A percentile compares a stretch with the other conserved stretches of the same genome.
Conservation (phyloP, 1,140 invertebrate genomes). For the Philotrypesis tridentata region DNA sequence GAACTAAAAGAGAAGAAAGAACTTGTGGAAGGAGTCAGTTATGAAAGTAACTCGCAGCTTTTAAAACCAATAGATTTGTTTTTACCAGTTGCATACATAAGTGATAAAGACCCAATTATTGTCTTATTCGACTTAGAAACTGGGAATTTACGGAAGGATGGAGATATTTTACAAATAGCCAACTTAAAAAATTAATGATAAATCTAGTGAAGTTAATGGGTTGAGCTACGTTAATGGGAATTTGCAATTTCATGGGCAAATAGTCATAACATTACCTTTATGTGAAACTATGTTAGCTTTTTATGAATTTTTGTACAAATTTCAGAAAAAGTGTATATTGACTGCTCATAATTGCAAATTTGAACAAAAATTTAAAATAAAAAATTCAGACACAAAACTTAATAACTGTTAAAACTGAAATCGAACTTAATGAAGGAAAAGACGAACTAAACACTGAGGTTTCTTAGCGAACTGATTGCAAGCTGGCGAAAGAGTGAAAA, state of each 20-base stretch:
- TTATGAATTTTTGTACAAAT: conserved; percentile 47
- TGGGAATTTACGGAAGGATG: conserved; percentile 33
- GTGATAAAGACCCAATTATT: conserved; percentile 30
- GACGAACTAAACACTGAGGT: no score
- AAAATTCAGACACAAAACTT: no score
- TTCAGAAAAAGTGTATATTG: no score
- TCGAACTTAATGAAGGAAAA: no score
- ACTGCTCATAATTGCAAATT: conserved; percentile 51
- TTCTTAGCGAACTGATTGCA: no score
- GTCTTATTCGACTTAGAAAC: conserved; percentile 47
- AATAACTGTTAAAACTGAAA: no score
- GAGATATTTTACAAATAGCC: conserved; percentile 42
- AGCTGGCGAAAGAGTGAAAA: no score
- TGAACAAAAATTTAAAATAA: no score
- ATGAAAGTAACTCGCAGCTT: conserved; percentile 14
- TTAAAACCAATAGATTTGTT: not conserved
- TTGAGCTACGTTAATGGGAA: conserved; percentile 33
- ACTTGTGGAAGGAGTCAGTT: conserved; percentile 19
- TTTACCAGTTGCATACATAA: conserved; percentile 9
- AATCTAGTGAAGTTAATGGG: conserved; percentile 41
- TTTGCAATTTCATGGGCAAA: conserved; percentile 34
- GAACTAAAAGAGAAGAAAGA: conserved; percentile 14
- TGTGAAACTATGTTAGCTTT: conserved; percentile 36
- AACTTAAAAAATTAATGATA: conserved; percentile 39
- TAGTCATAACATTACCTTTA: conserved; percentile 20